These are phyloP conservation scores for Acrobasis suavella DNA, from an alignment of 2,888 invertebrate genomes.

Conservation along the genomic window DNA sequence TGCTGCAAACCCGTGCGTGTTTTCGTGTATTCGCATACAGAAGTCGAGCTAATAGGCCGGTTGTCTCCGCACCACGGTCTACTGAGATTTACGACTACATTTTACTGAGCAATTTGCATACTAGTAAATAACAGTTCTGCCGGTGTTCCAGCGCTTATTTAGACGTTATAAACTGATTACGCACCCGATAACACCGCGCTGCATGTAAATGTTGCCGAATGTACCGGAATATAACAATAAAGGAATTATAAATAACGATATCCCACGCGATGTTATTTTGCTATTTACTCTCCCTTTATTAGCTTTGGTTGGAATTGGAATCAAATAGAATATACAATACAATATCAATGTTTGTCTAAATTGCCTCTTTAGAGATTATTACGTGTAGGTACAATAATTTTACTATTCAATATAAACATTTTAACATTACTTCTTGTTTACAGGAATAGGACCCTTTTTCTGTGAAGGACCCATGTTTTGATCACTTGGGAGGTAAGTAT, in stretches of 20 bases:
- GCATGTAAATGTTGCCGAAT: slow-evolving; percentile 59
- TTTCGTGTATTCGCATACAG: slow-evolving; percentile 25
- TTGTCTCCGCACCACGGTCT: slow-evolving; percentile 50
- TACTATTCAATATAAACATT: no score
- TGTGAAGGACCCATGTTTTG: no score
- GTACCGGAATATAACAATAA: slow-evolving; percentile 46
- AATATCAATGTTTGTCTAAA: not conserved
- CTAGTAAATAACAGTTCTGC: slow-evolving; percentile 64
- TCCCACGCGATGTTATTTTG: slow-evolving; percentile 28
- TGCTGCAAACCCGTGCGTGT: slow-evolving; percentile 24
- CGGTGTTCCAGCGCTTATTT: slow-evolving; percentile 64
- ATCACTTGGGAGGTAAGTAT: no score
- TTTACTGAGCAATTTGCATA: slow-evolving; percentile 63
- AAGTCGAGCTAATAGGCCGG: slow-evolving; percentile 47
- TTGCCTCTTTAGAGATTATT: not conserved
- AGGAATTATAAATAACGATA: slow-evolving; percentile 35
- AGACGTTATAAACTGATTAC: slow-evolving; percentile 72
- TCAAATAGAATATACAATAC: slow-evolving; percentile 8
- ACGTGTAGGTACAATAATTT: not conserved
- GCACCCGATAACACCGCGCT: slow-evolving; percentile 60
- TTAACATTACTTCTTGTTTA: no score
- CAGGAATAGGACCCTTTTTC: no score
- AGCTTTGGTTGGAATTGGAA: not conserved
- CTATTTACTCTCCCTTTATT: slow-evolving; percentile 10
- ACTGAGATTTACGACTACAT: slow-evolving; percentile 59